These are phyloP conservation scores for Tinea trinotella DNA, from an alignment of 2,888 invertebrate genomes.

Conservation along the genomic window DNA sequence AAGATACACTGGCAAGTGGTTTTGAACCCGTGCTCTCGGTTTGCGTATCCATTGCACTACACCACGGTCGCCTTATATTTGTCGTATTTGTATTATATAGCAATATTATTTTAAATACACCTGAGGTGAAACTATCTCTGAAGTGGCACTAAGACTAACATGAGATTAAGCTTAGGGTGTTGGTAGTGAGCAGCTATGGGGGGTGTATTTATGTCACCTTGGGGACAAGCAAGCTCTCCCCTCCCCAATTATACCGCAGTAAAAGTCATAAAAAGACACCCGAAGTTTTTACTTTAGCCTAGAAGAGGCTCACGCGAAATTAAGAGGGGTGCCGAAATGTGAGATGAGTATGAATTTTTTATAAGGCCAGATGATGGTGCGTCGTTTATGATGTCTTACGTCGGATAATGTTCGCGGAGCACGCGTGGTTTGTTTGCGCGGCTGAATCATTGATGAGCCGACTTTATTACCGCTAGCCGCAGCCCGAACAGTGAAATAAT, in stretches of 20 bases:
- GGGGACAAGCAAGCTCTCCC: constrained; percentile 65
- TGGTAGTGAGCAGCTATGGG: constrained; percentile 50
- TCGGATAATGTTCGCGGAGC: constrained; percentile 61
- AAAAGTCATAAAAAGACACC: constrained; percentile 74
- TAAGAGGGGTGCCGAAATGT: constrained; percentile 73
- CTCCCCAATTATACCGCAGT: constrained; percentile 73
- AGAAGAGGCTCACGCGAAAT: constrained; percentile 70
- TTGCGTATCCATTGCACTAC: too few relatives aligned
- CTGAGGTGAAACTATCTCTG: constrained; percentile 28
- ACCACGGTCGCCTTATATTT: too few relatives aligned
- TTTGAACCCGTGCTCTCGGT: too few relatives aligned
- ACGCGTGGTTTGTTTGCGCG: constrained; percentile 59
- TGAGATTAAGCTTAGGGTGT: constrained; percentile 58
- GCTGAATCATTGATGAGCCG: constrained; percentile 64
- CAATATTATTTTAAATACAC: constrained; percentile 33
- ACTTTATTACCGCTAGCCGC: constrained; percentile 55
- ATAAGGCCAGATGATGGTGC: constrained; percentile 71
- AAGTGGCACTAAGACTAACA: constrained; percentile 48
- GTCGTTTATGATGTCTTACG: constrained; percentile 71
- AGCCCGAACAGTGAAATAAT: constrained; percentile 50
- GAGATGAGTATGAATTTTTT: constrained; percentile 73
- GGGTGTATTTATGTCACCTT: constrained; percentile 72
- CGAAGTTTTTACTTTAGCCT: constrained; percentile 72
- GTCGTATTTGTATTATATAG: too few relatives aligned
- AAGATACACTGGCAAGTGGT: too few relatives aligned